Evolutionary conservation across 2,113 vertebrate genomes (phyloP).

Genomic region (Tamias sibiricus): DNA sequence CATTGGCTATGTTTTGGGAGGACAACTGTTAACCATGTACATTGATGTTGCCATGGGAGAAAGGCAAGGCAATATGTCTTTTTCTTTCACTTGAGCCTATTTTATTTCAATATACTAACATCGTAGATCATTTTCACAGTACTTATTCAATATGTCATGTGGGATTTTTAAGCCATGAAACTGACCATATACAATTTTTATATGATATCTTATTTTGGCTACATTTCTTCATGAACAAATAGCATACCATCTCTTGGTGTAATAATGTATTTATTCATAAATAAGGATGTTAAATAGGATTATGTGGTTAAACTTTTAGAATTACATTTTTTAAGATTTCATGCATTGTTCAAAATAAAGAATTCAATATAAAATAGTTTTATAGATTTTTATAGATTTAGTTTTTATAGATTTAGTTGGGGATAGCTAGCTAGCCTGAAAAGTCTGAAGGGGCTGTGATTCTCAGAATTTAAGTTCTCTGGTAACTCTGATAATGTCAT

Average conservation of each 20-base stretch:
- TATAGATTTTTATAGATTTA: background rate
- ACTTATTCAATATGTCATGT: background rate
- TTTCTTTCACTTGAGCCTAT: constrained; percentile 40
- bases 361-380: background rate
- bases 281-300: background rate
- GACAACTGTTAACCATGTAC: constrained; percentile 88
- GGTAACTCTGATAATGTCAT: background rate
- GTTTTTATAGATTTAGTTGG: background rate
- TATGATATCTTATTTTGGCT: background rate
- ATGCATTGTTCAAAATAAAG: background rate
- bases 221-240: background rate
- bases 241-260: background rate
- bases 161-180: background rate
- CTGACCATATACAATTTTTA: background rate
- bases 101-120: background rate
- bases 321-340: background rate
- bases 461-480: background rate
- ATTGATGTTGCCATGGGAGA: constrained; percentile 85
- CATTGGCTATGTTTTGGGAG: constrained; percentile 89
- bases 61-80: constrained; percentile 83
- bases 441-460: background rate
- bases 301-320: background rate
- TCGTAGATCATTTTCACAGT: background rate
- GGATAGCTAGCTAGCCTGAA: background rate
- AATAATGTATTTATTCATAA: background rate